Percentiles rank a stretch among this genome's conserved stretches.
Evolutionary conservation across 2,113 vertebrate species (phyloP).

Genomic region (Nyctereutes procyonoides): DNA sequence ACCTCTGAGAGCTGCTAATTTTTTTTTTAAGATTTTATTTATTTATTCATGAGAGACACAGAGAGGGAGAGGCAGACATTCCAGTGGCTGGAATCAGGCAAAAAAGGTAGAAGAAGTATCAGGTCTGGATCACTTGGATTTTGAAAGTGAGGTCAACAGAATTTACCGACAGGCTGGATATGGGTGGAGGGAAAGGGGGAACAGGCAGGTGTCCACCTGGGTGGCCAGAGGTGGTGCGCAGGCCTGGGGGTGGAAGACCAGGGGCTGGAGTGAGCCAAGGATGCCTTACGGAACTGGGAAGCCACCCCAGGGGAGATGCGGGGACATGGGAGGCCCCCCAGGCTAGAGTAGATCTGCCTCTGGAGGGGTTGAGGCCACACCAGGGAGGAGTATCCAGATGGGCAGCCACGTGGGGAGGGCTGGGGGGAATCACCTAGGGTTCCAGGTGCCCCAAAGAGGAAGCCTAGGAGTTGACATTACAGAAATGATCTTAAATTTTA

Average conservation of each 20-base stretch:
- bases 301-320: accelerated
- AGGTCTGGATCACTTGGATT: background rate
- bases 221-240: too few relatives aligned
- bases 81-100: background rate
- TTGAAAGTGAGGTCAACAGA: background rate
- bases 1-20: too few relatives aligned
- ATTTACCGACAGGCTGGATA: accelerated
- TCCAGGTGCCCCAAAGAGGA: background rate
- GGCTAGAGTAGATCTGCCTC: background rate
- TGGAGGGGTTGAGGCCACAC: too few relatives aligned
- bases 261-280: background rate
- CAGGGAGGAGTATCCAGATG: too few relatives aligned
- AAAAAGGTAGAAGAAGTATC: too few relatives aligned
- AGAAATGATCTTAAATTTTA: background rate
- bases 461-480: background rate
- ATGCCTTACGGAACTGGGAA: too few relatives aligned
- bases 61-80: too few relatives aligned
- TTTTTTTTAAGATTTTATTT: too few relatives aligned
- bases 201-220: too few relatives aligned
- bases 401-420: accelerated
- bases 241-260: background rate
- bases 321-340: background rate
- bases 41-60: too few relatives aligned
- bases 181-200: background rate
- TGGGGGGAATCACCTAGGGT: background rate